Evolutionary conservation across 2,888 invertebrate species (phyloP).

Genomic region (Drosophila stalkeri): DNA sequence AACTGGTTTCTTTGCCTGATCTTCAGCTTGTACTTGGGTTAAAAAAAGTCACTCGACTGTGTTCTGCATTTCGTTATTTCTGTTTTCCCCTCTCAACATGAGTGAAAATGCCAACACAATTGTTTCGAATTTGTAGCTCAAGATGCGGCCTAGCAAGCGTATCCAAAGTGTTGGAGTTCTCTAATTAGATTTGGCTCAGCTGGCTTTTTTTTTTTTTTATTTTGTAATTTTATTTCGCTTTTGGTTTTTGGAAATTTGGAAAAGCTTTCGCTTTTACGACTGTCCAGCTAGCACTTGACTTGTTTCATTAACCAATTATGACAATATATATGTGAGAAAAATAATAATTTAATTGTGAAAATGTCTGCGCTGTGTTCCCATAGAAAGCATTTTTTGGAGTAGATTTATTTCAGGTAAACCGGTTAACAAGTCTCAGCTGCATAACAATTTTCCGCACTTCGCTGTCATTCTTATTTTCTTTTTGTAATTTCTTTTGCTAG

Average conservation of each 20-base stretch:
- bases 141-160: slow-evolving; percentile 51
- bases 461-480: slow-evolving; percentile 44
- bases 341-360: slow-evolving; percentile 13
- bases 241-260: slow-evolving; percentile 12
- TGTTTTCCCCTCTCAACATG: slow-evolving; percentile 27
- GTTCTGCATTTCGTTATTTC: slow-evolving; percentile 47
- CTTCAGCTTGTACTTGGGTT: slow-evolving; percentile 62
- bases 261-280: slow-evolving; percentile 70
- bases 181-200: slow-evolving; percentile 58
- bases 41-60: slow-evolving; percentile 24
- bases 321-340: slow-evolving; percentile 28
- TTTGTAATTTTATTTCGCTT: background rate
- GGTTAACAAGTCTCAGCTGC: slow-evolving; percentile 37
- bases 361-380: background rate
- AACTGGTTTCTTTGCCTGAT: slow-evolving; percentile 67
- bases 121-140: slow-evolving; percentile 65
- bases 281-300: slow-evolving; percentile 40
- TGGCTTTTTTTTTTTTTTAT: background rate
- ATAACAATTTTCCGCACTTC: slow-evolving; percentile 46
- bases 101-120: slow-evolving; percentile 46
- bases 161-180: slow-evolving; percentile 60
- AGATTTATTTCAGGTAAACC: slow-evolving; percentile 34
- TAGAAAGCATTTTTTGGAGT: slow-evolving; percentile 28
- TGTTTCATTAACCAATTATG: slow-evolving; percentile 35
- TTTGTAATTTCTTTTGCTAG: slow-evolving; percentile 33